Evolutionary conservation across 2,888 invertebrate species (phyloP), one percentile per base, ranked within the genome.

Genomic region (Hemistola chrysoprasaria): DNA sequence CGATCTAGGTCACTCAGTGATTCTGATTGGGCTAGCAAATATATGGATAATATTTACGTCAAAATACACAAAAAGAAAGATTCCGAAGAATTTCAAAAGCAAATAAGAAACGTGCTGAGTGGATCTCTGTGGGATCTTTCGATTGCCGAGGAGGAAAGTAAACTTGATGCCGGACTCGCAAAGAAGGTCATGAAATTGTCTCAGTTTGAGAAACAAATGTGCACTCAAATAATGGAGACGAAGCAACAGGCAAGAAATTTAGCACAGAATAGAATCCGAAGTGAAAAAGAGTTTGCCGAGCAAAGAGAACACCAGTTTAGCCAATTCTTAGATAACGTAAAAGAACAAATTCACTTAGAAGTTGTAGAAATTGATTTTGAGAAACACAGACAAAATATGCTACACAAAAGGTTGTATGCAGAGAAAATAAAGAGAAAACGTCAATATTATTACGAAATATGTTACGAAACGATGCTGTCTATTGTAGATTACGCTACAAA

Each of bases 121-220:
- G 64, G 65, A 22, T 72, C 88, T 3, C 56, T 92, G 30, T 92
- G 92, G 92, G 83, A 90, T 29, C 73, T 79, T 47, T 74, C 91
- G 11, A 64, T 90, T 24, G 71, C 72, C 9, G 86, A 90, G 59
- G 90, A 92, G 68, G 91, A 91, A 58, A 64, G 67, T 6, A 81
- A 83, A 47, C 70, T 90, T 11, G 90, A 92, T 48, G 72, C 75
- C 26, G 76, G 84, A 7, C 72, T 93, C 6, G 87, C 90, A 0
- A 83, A 83, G 39, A 91, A 91, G 55, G 84, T 92, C 2, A 70
- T 92, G 65, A 91, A 91, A 57, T 85, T 93, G 44, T 92, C 92
- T 0, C 81, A 90, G 27, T 92, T 91, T 65, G 93, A 93, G 60
- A 93, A 92, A 64, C 91, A 91, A 70, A 91, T 93, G 80, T 84